Conservation (phyloP, 1,140 invertebrate genomes). For the Pectinophora gossypiella region DNA sequence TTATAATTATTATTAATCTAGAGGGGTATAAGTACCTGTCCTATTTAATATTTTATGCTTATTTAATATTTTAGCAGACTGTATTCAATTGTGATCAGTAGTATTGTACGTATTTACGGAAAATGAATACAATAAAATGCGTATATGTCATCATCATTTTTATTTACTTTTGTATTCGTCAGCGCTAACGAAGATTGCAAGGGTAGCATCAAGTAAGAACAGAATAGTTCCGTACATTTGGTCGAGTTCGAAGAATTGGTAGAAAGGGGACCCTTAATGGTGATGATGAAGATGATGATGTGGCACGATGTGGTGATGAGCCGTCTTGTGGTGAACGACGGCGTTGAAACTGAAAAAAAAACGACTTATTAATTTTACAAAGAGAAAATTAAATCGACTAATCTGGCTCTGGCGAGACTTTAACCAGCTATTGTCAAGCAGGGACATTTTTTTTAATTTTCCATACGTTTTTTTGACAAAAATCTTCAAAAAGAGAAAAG, state of each 20-base stretch:
- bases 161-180: slow-evolving; percentile 23
- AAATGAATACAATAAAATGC: background rate
- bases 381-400: too few species aligned
- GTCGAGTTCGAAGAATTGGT: slow-evolving; percentile 21
- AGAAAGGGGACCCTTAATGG: slow-evolving; percentile 12
- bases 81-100: too few species aligned
- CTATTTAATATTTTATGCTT: too few species aligned
- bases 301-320: slow-evolving; percentile 27
- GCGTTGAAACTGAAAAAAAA: slow-evolving; percentile 40
- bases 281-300: slow-evolving; percentile 26
- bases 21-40: too few species aligned
- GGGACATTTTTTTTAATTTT: too few species aligned
- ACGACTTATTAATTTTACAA: background rate
- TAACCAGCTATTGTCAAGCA: too few species aligned
- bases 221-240: slow-evolving; percentile 11
- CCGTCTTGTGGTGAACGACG: slow-evolving; percentile 34
- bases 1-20: too few species aligned
- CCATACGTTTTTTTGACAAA: too few species aligned
- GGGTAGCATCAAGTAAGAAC: slow-evolving; percentile 3
- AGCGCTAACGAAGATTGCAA: slow-evolving; percentile 26
- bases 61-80: too few species aligned
- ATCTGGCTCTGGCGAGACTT: too few species aligned
- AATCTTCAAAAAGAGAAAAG: too few species aligned
- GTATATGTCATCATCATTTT: slow-evolving; percentile 1
- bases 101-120: too few species aligned